Base-by-base conservation (phyloP, 2,797 vertebrate genomes). In the Scleropages formosus region DNA sequence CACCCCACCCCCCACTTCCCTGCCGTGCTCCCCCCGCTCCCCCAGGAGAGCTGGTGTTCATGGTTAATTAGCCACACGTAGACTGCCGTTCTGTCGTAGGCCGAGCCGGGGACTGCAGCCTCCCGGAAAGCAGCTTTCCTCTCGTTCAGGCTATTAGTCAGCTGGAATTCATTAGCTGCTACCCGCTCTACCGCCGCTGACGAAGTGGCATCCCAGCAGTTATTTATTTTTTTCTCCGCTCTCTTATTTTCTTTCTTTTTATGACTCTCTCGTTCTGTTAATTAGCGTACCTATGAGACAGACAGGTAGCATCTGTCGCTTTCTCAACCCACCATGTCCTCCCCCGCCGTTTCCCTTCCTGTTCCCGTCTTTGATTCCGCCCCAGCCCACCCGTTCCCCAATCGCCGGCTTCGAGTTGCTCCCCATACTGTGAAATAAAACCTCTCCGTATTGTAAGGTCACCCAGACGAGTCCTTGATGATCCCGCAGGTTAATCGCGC, bases 231-330 rank as follows among this genome's bases (percentile, higher is more conserved):
- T 56, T 56, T 4, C 67, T 20, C 47, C 47, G 1, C 74, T 16
- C 65, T 47, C 39, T 58, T 69, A 61, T 85, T 88, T 87, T 85
- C 88, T 84, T 87, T 68, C 86, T 77, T 86, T 84, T 83, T 86
- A 86, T 86, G 82, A 85, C 86, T 82, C 81, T 87, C 84, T 87
- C 87, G 86, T 87, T 87, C 82, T 84, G 85, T 91, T 93, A 93
- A 93, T 93, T 91, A 91, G 89, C 87, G 84, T 89, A 91, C 91
- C 91, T 89, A 85, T 78, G 90, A 92, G 92, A 93, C 87, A 85
- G 90, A 89, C 90, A 91, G 89, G 89, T 89, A 93, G 88, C 91
- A 93, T 93, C 90, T 93, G 91, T 90, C 89, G 82, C 86, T 79
- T 39, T 39, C 6, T 2, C 31, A 39, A 6, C 2, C 31, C 31